Evolutionary conservation across 1,140 invertebrate genomes (phyloP), one percentile per base, ranked within the genome.

Genomic region (Drosophila nigrodunni): DNA sequence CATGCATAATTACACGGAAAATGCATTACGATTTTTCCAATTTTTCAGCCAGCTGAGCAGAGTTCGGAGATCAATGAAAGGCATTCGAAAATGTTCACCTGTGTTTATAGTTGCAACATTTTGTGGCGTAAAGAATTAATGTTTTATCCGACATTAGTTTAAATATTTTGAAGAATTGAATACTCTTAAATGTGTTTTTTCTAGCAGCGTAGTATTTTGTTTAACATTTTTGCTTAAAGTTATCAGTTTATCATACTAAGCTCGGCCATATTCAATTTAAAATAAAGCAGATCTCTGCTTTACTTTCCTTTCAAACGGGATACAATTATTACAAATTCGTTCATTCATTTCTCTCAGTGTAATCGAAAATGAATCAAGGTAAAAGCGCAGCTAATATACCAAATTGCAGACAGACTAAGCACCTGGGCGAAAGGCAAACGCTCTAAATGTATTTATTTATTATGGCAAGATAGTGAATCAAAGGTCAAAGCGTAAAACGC

Each of bases 401-500:
- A 72, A 80, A 77, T 70, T 69, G 64, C 64, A 83, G 72, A 60
- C 64, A 30, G n/a, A 6, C 10, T n/a, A 35, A 37, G 11, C 30
- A 18, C 13, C 52, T 18, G 13, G 10, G 13, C 34, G 43, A 62
- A 66, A 35, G 46, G 13, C 50, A 57, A 10, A 5, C 13, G 13
- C 11, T 55, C 3, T n/a, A 11, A 21, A 25, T n/a, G 5, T 7
- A 54, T 44, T n/a, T 0, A 61, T 15, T 13, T 70, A 7, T 41
- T 10, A 21, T 39, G 8, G 37, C 11, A 41, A 41, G 47, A 52
- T 64, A 64, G 21, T 10, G 30, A 55, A 41, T 21, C 57, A 88
- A 59, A 83, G 83, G 83, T 80, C 80, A 88, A 65, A 88, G 83
- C 71, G 71, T 69, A 82, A 49, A 59, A 77, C 80, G 79, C 79